Evolutionary conservation across 2,797 vertebrate genomes (phyloP).

Genomic region (Cryptoprocta ferox): DNA sequence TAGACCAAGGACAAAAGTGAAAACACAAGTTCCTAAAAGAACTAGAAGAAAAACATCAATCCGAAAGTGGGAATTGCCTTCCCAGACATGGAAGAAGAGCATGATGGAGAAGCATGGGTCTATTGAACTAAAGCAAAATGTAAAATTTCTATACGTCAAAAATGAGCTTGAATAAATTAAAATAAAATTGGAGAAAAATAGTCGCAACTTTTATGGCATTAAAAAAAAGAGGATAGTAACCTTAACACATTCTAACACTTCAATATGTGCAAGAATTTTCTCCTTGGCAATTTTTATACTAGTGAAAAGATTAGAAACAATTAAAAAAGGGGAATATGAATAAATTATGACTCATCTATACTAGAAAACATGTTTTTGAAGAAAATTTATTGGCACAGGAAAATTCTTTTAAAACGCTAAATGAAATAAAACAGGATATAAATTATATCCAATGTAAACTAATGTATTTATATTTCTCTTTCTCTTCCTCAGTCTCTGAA

Average conservation of each 20-base stretch:
- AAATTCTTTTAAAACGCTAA: slow-evolving; percentile 55
- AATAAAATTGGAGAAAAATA: not conserved
- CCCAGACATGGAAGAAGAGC: not conserved
- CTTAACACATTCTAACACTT: slow-evolving; percentile 23
- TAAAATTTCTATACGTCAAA: not conserved
- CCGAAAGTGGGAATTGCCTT: not conserved
- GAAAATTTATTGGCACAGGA: slow-evolving; percentile 58
- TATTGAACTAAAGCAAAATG: not conserved
- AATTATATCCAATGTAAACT: not conserved
- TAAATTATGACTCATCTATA: slow-evolving; percentile 64
- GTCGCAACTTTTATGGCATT: not conserved
- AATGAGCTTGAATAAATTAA: slow-evolving; percentile 18
- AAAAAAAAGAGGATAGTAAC: not conserved
- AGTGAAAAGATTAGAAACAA: slow-evolving; percentile 65
- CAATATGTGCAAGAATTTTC: slow-evolving; percentile 42
- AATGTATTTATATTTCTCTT: not conserved
- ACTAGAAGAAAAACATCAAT: not conserved
- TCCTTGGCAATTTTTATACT: slow-evolving; percentile 11
- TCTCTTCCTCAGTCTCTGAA: not conserved
- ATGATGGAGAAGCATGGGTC: not conserved
- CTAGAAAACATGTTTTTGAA: slow-evolving; percentile 72
- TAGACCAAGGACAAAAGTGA: not conserved
- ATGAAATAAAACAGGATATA: slow-evolving; percentile 56
- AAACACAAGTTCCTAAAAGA: not conserved
- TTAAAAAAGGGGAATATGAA: slow-evolving; percentile 52